A percentile compares a stretch with the other conserved stretches of the same genome.
Conservation (phyloP, 2,888 invertebrate species). For the Acanthosepion pharaonis region DNA sequence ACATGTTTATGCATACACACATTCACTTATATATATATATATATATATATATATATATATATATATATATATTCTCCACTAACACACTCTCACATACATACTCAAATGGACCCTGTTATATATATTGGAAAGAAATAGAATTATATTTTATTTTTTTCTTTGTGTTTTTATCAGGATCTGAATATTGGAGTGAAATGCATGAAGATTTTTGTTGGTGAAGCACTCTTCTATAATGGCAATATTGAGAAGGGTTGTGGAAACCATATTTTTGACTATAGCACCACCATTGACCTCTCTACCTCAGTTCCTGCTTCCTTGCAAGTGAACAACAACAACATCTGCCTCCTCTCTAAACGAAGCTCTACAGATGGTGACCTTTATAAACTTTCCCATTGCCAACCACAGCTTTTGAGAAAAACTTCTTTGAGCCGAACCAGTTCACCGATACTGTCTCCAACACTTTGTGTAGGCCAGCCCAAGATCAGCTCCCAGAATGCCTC, state of each 20-base stretch:
- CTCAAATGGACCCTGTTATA: too few species aligned
- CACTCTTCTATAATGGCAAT: conserved; percentile 68
- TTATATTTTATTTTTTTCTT: neutral
- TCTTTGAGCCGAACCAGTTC: neutral
- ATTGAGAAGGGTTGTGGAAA: conserved; percentile 75
- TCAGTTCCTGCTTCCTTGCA: neutral
- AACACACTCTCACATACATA: too few species aligned
- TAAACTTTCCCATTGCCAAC: neutral
- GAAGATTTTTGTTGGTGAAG: conserved; percentile 64
- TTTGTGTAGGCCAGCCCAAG: neutral
- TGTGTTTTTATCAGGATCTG: conserved; percentile 64
- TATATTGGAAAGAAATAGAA: too few species aligned
- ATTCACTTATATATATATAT: too few species aligned
- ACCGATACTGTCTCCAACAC: neutral
- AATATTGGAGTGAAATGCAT: conserved; percentile 69
- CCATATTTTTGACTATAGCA: conserved; percentile 74
- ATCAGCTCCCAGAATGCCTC: neutral
- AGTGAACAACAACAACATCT: neutral
- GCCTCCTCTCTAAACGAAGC: neutral
- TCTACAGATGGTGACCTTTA: conserved; percentile 34
- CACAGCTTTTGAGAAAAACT: neutral
- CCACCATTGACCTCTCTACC: conserved; percentile 57
- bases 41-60: too few species aligned
- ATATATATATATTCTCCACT: too few species aligned
- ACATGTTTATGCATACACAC: too few species aligned